phyloP scores from a whole-genome alignment of 2,888 invertebrate genomes.

The Heteropelma amictum region DNA sequence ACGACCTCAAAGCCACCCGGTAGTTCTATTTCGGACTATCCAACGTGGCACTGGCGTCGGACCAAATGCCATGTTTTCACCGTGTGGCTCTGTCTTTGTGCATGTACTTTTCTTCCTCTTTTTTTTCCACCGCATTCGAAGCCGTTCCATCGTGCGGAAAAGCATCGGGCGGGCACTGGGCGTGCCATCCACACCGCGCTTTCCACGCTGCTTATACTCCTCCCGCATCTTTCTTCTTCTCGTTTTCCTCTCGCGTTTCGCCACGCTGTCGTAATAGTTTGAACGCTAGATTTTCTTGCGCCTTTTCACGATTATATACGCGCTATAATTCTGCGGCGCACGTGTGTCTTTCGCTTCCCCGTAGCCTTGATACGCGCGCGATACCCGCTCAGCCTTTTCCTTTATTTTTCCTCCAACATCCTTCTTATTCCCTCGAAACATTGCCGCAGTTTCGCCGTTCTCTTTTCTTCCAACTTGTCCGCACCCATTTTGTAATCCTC shows the following conservation, averaged over 20 bases:
- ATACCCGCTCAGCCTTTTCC: not conserved
- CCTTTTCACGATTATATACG: too few species aligned
- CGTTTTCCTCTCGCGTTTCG: not conserved
- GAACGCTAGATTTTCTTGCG: constrained; percentile 3
- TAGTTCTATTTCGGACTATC: constrained; percentile 73
- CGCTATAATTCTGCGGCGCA: too few species aligned
- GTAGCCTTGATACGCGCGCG: too few species aligned
- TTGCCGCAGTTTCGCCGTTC: too few species aligned
- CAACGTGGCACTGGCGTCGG: constrained; percentile 71
- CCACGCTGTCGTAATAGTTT: constrained; percentile 17
- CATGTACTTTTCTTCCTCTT: not conserved
- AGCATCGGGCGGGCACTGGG: constrained; percentile 12
- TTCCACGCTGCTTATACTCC: constrained; percentile 12
- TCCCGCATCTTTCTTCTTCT: constrained; percentile 5
- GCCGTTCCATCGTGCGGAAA: constrained; percentile 21
- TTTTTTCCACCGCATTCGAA: not conserved
- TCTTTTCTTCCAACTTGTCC: not conserved
- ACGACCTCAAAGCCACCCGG: constrained; percentile 70
- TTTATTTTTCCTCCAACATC: not conserved
- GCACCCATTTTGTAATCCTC: not conserved
- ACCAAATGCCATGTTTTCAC: constrained; percentile 69
- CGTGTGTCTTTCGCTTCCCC: too few species aligned
- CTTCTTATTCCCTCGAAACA: not conserved
- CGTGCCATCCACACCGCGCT: constrained; percentile 20
- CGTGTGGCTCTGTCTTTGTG: not conserved